Percentiles rank a stretch among this genome's conserved stretches.
phyloP scores from a whole-genome alignment of 2,113 vertebrate species.

The Gulo gulo region DNA sequence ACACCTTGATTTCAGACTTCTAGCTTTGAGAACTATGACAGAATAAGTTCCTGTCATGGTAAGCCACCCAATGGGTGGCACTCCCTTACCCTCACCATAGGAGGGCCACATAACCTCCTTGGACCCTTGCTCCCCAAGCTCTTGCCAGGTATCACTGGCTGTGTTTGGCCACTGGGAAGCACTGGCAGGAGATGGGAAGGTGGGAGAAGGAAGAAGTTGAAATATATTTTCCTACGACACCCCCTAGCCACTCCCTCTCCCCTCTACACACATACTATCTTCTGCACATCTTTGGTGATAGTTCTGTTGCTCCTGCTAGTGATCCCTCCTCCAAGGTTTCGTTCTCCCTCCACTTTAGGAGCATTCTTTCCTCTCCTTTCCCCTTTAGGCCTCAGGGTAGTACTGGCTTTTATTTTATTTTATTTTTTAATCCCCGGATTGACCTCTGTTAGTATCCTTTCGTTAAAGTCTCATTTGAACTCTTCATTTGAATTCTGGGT shows the following conservation, averaged over 20 bases:
- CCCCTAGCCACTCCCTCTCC: fast-evolving
- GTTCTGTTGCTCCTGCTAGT: neutral
- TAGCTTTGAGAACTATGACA: neutral
- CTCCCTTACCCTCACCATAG: neutral
- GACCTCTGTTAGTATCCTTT: neutral
- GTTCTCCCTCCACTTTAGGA: neutral
- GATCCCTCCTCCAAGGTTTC: neutral
- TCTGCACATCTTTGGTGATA: neutral
- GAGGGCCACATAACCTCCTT: neutral
- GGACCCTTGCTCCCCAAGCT: neutral
- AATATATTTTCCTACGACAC: neutral
- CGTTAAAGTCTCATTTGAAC: neutral
- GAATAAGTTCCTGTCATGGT: neutral
- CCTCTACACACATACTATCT: neutral
- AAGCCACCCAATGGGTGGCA: neutral
- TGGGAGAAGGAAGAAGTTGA: neutral
- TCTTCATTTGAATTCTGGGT: neutral
- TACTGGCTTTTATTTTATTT: neutral
- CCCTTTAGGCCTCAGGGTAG: neutral
- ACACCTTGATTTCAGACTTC: neutral
- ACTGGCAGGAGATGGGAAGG: neutral
- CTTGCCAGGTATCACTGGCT: neutral
- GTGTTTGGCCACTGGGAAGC: neutral
- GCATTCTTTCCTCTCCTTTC: neutral
- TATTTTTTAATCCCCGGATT: neutral